phyloP scores from a whole-genome alignment of 2,113 vertebrate genomes.

The Crotalus horridus region DNA sequence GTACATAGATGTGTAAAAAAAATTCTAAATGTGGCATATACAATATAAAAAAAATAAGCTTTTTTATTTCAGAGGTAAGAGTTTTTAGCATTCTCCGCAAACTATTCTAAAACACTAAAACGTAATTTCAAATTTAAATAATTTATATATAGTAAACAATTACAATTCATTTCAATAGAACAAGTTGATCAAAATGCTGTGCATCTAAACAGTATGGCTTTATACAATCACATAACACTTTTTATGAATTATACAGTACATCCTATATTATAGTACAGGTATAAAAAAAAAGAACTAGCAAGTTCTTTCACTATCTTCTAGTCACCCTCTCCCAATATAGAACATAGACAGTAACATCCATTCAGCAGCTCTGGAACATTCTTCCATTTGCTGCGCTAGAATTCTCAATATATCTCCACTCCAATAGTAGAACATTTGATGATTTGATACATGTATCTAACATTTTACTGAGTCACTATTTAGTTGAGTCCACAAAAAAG shows the following conservation, averaged over 20 bases:
- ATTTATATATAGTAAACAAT: conserved; percentile 46
- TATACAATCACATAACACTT: conserved; percentile 32
- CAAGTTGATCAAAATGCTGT: conserved; percentile 57
- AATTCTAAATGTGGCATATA: background rate
- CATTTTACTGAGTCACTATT: background rate
- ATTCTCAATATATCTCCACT: background rate
- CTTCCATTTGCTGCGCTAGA: background rate
- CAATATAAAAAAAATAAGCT: background rate
- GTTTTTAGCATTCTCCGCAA: conserved; percentile 45
- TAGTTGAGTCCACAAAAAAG: background rate
- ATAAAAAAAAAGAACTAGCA: conserved; percentile 51
- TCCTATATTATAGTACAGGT: conserved; percentile 19
- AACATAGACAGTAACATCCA: background rate
- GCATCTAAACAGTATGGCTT: conserved; percentile 70
- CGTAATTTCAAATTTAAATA: conserved; percentile 57
- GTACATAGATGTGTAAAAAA: background rate
- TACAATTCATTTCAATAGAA: conserved; percentile 53
- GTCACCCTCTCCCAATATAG: background rate
- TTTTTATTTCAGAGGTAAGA: conserved; percentile 11
- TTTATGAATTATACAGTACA: conserved; percentile 26
- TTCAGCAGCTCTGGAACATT: background rate
- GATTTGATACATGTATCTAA: background rate
- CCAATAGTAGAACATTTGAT: background rate
- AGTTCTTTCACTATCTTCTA: background rate
- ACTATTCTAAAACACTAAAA: conserved; percentile 39